phyloP scores from a whole-genome alignment of 1,140 invertebrate species.

The Harpegnathos saltator region DNA sequence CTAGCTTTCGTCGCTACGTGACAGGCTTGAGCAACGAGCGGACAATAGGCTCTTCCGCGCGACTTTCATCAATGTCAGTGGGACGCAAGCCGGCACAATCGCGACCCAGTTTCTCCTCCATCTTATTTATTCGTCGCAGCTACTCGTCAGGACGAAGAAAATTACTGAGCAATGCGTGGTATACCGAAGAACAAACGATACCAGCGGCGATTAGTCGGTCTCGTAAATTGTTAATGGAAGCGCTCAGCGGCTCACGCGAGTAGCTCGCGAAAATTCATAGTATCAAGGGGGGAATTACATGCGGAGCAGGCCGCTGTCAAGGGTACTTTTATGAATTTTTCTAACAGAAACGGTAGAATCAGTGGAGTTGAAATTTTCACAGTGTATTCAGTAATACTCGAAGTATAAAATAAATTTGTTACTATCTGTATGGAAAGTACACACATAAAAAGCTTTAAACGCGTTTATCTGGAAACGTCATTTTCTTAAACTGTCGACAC shows the following conservation, averaged over 20 bases:
- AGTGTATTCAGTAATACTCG: too few species aligned
- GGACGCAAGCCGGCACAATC: slow-evolving; percentile 41
- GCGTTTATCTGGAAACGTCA: too few species aligned
- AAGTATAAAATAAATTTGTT: too few species aligned
- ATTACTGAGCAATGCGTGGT: background rate
- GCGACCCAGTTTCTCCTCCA: slow-evolving; percentile 6
- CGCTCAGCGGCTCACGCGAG: background rate
- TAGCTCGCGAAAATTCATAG: too few species aligned
- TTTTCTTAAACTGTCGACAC: too few species aligned
- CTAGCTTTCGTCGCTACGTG: slow-evolving; percentile 55
- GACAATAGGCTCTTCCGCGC: background rate
- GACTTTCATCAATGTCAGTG: slow-evolving; percentile 44
- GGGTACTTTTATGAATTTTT: too few species aligned
- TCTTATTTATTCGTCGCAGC: background rate
- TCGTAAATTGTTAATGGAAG: slow-evolving; percentile 5
- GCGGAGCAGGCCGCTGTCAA: too few species aligned
- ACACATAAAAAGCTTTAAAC: too few species aligned
- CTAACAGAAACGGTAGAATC: too few species aligned
- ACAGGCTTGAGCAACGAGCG: background rate
- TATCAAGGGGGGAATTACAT: too few species aligned
- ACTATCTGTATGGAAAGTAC: too few species aligned
- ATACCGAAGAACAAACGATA: background rate
- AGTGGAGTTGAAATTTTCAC: too few species aligned
- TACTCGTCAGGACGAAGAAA: background rate
- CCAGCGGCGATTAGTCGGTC: slow-evolving; percentile 16